Conservation (phyloP, 2,113 vertebrate genomes). For the Gobius niger region DNA sequence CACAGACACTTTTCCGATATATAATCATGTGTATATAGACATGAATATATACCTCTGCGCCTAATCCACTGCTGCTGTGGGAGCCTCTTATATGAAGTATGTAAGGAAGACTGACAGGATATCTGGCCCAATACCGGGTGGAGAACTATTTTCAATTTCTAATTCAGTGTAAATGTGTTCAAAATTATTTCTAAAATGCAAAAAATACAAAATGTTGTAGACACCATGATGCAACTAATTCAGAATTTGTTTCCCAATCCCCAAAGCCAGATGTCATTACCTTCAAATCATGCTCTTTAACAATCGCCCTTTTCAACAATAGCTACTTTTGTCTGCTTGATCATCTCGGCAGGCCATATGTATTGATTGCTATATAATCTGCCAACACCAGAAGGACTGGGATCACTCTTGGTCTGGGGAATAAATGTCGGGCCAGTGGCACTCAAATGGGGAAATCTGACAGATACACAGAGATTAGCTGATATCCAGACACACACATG, state of each 20-base stretch:
- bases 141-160: not conserved
- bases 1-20: slow-evolving; percentile 90
- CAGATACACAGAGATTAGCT: slow-evolving; percentile 73
- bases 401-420: slow-evolving; percentile 59
- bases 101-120: slow-evolving; percentile 71
- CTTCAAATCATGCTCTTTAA: slow-evolving; percentile 26
- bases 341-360: slow-evolving; percentile 53
- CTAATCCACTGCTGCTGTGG: slow-evolving; percentile 84
- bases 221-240: not conserved
- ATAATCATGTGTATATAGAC: slow-evolving; percentile 92
- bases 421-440: slow-evolving; percentile 48
- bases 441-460: slow-evolving; percentile 62
- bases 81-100: slow-evolving; percentile 82
- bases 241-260: not conserved
- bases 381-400: slow-evolving; percentile 61
- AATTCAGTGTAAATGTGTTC: not conserved
- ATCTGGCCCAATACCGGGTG: slow-evolving; percentile 50
- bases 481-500: slow-evolving; percentile 51
- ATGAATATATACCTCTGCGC: slow-evolving; percentile 86
- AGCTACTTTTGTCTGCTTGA: slow-evolving; percentile 24
- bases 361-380: slow-evolving; percentile 73
- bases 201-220: not conserved
- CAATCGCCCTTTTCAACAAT: slow-evolving; percentile 22
- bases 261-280: not conserved
- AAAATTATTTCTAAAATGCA: not conserved